Percentiles rank a stretch among this genome's conserved stretches.
These are phyloP conservation scores for Leptopilina syphax DNA, from an alignment of 2,888 invertebrate species.

Conservation along the genomic window DNA sequence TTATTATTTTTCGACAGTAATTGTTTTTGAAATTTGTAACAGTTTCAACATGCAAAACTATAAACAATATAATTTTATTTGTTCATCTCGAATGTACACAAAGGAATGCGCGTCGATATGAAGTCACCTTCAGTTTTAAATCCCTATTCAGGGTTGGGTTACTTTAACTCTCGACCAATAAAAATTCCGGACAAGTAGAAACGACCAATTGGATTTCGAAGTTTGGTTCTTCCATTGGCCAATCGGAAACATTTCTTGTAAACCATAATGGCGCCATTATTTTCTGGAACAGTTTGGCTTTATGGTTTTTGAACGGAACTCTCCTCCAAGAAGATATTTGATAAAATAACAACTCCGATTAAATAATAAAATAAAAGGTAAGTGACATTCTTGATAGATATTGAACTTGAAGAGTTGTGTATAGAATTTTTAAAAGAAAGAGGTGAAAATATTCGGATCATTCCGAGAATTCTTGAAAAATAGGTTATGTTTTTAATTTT, in stretches of 20 bases:
- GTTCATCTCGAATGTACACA: too few relatives aligned
- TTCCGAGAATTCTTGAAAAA: background rate
- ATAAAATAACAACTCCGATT: background rate
- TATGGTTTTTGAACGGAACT: background rate
- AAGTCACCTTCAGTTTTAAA: background rate
- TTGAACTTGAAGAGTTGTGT: too few relatives aligned
- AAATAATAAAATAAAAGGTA: background rate
- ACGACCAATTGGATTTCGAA: background rate
- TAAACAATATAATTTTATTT: too few relatives aligned
- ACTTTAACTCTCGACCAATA: background rate
- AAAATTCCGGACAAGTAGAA: background rate
- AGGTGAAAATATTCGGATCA: too few relatives aligned
- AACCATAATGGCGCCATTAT: background rate
- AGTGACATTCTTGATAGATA: background rate
- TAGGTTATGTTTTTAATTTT: constrained; percentile 14
- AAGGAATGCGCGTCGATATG: background rate
- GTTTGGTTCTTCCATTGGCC: background rate
- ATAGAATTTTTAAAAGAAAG: too few relatives aligned
- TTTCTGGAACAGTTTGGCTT: background rate
- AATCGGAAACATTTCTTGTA: background rate
- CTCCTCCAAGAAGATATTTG: background rate
- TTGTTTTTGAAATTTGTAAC: too few relatives aligned
- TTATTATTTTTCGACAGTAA: too few relatives aligned
- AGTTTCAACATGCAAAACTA: too few relatives aligned
- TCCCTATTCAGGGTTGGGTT: background rate